Conservation (phyloP, 1,140 invertebrate genomes). For the Brachionus paranguensis region DNA sequence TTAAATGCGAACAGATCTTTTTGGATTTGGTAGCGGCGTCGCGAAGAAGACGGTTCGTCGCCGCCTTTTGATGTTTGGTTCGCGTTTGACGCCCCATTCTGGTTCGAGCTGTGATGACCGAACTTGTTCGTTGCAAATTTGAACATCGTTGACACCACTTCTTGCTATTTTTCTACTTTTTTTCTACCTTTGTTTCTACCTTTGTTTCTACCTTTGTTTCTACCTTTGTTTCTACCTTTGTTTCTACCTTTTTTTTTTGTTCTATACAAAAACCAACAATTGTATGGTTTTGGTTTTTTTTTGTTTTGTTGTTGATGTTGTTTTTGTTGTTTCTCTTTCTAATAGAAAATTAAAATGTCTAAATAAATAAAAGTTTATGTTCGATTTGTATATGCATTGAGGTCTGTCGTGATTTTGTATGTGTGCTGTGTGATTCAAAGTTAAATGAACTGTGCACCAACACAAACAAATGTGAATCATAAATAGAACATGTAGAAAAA, state of each 20-base stretch:
- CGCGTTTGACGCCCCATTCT: background rate
- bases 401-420: background rate
- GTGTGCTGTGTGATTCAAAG: background rate
- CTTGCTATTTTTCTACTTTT: background rate
- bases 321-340: background rate
- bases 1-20: constrained; percentile 37
- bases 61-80: background rate
- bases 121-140: constrained; percentile 39
- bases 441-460: constrained; percentile 3
- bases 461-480: background rate
- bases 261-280: background rate
- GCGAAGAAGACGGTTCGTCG: background rate
- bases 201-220: background rate
- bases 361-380: background rate
- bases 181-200: background rate
- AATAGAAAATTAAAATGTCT: background rate
- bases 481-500: background rate
- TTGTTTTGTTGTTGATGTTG: background rate
- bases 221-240: background rate
- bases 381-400: constrained; percentile 17
- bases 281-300: background rate
- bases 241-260: background rate
- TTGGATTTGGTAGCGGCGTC: constrained; percentile 32
- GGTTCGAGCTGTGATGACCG: background rate
- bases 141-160: background rate